Percentiles rank a stretch among this genome's conserved stretches.
These are phyloP conservation scores for Drosophila quasianomalipes DNA, from an alignment of 2,888 invertebrate species.

Conservation along the genomic window DNA sequence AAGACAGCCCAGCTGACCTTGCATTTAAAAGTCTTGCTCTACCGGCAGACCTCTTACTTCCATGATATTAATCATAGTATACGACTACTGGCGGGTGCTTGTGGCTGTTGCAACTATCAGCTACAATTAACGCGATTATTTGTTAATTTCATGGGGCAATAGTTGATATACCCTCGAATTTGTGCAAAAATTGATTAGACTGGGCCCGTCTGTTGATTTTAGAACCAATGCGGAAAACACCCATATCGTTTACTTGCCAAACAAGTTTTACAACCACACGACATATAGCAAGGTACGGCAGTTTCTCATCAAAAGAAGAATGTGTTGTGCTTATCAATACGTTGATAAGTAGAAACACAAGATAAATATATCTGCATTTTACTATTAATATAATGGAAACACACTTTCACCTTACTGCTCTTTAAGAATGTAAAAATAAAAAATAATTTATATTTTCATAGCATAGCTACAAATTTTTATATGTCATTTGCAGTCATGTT, in stretches of 20 bases:
- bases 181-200: slow-evolving; percentile 36
- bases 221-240: slow-evolving; percentile 46
- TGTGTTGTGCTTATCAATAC: slow-evolving; percentile 37
- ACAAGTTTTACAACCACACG: slow-evolving; percentile 23
- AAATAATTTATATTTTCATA: neutral
- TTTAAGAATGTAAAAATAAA: neutral
- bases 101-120: slow-evolving; percentile 6
- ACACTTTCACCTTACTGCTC: neutral
- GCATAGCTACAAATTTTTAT: neutral
- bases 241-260: slow-evolving; percentile 1
- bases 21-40: slow-evolving; percentile 40
- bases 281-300: neutral
- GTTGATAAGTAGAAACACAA: slow-evolving; percentile 35
- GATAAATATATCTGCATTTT: neutral
- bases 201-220: slow-evolving; percentile 35
- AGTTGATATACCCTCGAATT: slow-evolving; percentile 42
- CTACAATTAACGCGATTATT: slow-evolving; percentile 19
- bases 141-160: slow-evolving; percentile 3
- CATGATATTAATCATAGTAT: neutral
- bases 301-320: slow-evolving; percentile 6
- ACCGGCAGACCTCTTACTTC: slow-evolving; percentile 49
- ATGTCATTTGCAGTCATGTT: neutral
- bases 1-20: slow-evolving; percentile 48
- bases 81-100: neutral
- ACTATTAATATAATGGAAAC: slow-evolving; percentile 6